A percentile compares a stretch with the other conserved stretches of the same genome.
phyloP scores from a whole-genome alignment of 2,113 vertebrate genomes.

The Leucopsar rothschildi region DNA sequence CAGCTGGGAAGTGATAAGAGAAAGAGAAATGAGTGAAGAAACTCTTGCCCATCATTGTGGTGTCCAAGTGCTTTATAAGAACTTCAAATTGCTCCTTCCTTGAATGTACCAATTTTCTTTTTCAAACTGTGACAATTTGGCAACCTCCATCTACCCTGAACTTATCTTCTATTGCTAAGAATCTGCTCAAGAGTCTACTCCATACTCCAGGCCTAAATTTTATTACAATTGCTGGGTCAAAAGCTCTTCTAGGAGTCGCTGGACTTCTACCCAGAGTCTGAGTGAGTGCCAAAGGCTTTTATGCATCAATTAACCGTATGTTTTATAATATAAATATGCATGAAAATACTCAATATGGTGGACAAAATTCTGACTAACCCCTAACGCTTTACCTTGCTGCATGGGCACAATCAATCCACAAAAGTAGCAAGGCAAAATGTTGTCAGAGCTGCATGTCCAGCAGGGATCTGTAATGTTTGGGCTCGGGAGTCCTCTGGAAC shows the following conservation, averaged over 20 bases:
- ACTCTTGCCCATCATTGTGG: neutral
- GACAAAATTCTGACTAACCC: neutral
- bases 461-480: rapidly evolving
- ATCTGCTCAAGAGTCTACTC: neutral
- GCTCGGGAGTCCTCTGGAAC: neutral
- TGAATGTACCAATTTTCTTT: constrained; percentile 22
- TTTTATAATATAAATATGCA: neutral
- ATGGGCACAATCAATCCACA: neutral
- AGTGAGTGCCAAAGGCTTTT: neutral
- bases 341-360: neutral
- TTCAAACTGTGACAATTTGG: constrained; percentile 7
- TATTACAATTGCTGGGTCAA: neutral
- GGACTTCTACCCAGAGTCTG: neutral
- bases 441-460: neutral
- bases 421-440: neutral
- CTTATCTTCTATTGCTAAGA: neutral
- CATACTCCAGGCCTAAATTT: neutral
- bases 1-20: neutral
- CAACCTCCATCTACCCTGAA: neutral
- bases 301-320: neutral
- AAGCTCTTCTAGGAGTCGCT: neutral
- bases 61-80: neutral
- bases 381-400: neutral
- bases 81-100: constrained; percentile 22
- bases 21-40: neutral